Evolutionary conservation across 2,888 invertebrate genomes (phyloP).

Genomic region (Heliconius ismenius): DNA sequence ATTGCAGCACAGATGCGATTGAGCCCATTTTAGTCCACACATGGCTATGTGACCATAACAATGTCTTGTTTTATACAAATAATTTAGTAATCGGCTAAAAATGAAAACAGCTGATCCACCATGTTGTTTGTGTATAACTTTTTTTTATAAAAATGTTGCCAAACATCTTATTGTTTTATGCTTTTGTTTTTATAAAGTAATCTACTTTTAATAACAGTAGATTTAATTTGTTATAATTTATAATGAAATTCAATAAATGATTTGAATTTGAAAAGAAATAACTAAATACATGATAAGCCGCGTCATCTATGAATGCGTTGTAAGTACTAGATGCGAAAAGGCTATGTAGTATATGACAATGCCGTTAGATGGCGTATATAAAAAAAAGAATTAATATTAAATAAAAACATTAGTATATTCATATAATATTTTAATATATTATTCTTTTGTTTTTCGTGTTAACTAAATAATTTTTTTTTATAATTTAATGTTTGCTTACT

Average conservation of each 20-base stretch:
- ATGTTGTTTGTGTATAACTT: conserved; percentile 83
- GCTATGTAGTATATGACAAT: neutral
- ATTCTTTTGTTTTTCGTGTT: too few species aligned
- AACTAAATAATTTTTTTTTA: too few species aligned
- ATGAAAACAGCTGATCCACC: conserved; percentile 84
- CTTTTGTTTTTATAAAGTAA: neutral
- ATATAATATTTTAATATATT: neutral
- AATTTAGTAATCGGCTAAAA: conserved; percentile 67
- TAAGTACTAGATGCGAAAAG: too few species aligned
- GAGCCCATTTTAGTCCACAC: conserved; percentile 90
- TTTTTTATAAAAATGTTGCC: conserved; percentile 49
- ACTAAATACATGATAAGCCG: too few species aligned
- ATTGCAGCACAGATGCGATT: conserved; percentile 96
- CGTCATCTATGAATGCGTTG: neutral
- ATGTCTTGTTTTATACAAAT: conserved; percentile 71
- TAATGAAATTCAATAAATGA: neutral
- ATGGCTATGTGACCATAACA: conserved; percentile 81
- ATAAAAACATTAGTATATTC: neutral
- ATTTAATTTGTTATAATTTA: neutral
- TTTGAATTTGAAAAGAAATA: neutral
- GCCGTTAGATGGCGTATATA: neutral
- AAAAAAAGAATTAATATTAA: neutral
- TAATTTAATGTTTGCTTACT: too few species aligned
- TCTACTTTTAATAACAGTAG: neutral
- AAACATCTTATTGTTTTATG: conserved; percentile 3